Conservation (phyloP, 1,140 invertebrate species). For the Drosophila insularis region DNA sequence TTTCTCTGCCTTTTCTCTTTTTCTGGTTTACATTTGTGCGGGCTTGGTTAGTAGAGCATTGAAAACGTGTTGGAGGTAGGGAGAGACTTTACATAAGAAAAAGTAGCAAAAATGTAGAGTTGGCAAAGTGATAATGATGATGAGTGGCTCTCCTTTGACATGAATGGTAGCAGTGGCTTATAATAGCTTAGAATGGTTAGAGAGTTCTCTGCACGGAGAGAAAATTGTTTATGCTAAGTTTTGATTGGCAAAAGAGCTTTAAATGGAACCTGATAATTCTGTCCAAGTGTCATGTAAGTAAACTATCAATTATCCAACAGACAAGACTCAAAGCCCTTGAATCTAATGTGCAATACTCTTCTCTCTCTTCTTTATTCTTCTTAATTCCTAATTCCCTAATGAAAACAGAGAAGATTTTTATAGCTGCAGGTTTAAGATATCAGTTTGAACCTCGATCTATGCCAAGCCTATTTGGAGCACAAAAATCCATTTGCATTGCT, state of each 20-base stretch:
- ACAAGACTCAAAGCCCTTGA: no score
- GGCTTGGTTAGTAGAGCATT: constrained; percentile 18
- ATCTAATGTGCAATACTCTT: no score
- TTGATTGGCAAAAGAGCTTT: no score
- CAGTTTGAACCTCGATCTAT: no score
- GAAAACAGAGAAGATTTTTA: no score
- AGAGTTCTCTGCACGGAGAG: neutral
- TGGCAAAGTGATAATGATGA: constrained; percentile 16
- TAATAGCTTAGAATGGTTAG: neutral
- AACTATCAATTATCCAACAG: no score
- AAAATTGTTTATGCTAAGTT: neutral
- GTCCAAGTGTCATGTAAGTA: no score
- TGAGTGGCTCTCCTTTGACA: constrained; percentile 15
- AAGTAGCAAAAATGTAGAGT: constrained; percentile 6
- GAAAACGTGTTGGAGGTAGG: neutral
- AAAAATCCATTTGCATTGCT: neutral
- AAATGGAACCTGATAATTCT: no score
- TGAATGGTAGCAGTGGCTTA: neutral
- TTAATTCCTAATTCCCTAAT: no score
- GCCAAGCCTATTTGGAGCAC: no score
- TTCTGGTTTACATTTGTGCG: constrained; percentile 31
- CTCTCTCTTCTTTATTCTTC: no score
- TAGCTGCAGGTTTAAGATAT: no score
- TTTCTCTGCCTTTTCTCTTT: constrained; percentile 18
- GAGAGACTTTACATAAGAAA: constrained; percentile 7